Base-by-base conservation (phyloP, 1,140 invertebrate genomes). In the Drosophila ercepeae region DNA sequence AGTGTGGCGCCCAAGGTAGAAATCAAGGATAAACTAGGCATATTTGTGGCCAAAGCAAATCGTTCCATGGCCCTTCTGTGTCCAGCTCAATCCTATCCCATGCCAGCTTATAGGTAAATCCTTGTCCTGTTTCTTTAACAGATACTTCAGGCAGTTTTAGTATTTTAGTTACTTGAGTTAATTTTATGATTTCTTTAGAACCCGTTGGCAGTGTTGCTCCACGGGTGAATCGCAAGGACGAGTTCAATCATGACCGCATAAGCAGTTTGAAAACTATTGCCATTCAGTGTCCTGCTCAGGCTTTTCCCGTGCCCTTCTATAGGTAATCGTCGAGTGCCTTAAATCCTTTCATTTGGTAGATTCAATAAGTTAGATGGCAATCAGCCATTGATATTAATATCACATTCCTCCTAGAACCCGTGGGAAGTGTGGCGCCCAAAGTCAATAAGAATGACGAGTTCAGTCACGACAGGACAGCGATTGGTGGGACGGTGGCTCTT, bases 201-300 rank as follows among this genome's bases (percentile, higher is more conserved):
- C 95, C 96, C 11, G 93, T 96, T 75, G 94, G 95, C 89, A 94
- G 94, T 73, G 95, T 95, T 51, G 93, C 94, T 46, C 96, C 96
- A 16, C 94, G 95, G 89, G 94, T 97, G 76, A 95, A 94, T 51
- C 94, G 94, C 58, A 94, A 95, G 63, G 95, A 96, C 90, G 93
- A 95, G 91, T 95, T 94, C 92, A 94, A 94, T 76, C 94, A 94
- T 52, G 94, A 95, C 79, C 92, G 77, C 9, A 71, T 88, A n/a
- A 61, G 36, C 4, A 55, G 36, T 42, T 89, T 75, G n/a, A 64
- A 90, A 32, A 90, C 89, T 3, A 92, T 93, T 45, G 93, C 94
- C 52, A 91, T 95, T 45, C 91, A 93, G 49, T 95, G 94, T 92
- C 94, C 94, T 14, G 94, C 93, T 25, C 94, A 95, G 92, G 93